phyloP scores from a whole-genome alignment of 2,797 vertebrate species.

The Parauchenoglanis ngamensis region DNA sequence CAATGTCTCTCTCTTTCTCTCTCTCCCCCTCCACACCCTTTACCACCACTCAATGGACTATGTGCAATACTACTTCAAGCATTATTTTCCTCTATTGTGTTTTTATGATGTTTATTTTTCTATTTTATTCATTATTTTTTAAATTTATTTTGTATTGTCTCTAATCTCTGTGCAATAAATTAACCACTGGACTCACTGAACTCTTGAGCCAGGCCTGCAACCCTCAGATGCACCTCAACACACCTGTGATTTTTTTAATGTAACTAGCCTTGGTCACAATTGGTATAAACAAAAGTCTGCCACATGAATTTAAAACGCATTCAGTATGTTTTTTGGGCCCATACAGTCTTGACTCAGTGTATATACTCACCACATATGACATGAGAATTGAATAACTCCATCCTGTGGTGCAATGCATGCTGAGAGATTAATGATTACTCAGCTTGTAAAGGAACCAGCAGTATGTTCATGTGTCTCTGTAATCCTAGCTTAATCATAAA shows the following conservation, averaged over 20 bases:
- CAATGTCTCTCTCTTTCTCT: too few relatives aligned
- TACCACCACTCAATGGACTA: too few relatives aligned
- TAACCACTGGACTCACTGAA: too few relatives aligned
- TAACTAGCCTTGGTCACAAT: not conserved
- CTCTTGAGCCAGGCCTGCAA: not conserved
- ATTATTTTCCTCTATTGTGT: too few relatives aligned
- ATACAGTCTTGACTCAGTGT: not conserved
- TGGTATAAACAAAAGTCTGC: not conserved
- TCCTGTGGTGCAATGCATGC: slow-evolving; percentile 9
- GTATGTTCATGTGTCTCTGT: slow-evolving; percentile 15
- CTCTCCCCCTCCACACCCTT: too few relatives aligned
- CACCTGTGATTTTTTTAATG: not conserved
- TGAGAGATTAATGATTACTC: slow-evolving; percentile 31
- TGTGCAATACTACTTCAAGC: too few relatives aligned
- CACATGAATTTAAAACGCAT: not conserved
- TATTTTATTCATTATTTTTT: too few relatives aligned
- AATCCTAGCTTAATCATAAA: slow-evolving; percentile 39
- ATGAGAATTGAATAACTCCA: slow-evolving; percentile 8
- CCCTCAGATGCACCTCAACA: not conserved
- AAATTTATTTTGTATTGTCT: too few relatives aligned
- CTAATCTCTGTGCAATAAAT: too few relatives aligned
- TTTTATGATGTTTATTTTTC: too few relatives aligned
- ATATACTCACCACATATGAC: not conserved
- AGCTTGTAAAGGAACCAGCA: slow-evolving; percentile 9
- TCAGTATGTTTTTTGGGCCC: not conserved